Evolutionary conservation across 2,888 invertebrate species (phyloP).

Genomic region (Chymomyza fuscimana): DNA sequence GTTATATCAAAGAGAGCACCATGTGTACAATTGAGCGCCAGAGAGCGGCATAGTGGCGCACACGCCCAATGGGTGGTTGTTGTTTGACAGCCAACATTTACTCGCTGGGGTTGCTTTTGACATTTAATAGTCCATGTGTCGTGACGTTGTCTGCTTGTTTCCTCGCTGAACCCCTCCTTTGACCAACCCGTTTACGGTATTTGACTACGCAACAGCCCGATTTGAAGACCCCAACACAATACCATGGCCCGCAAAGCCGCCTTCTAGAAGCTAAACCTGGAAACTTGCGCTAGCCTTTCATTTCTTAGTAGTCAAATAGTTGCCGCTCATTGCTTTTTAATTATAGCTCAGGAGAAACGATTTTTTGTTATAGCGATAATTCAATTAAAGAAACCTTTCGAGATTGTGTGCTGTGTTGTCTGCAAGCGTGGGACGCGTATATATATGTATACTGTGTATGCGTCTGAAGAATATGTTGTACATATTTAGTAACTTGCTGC

Average conservation of each 20-base stretch:
- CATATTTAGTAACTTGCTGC: neutral
- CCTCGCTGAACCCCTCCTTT: neutral
- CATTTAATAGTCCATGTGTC: conserved; percentile 34
- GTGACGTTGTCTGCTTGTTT: neutral
- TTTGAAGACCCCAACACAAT: conserved; percentile 6
- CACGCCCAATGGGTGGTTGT: conserved; percentile 64
- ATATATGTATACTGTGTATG: neutral
- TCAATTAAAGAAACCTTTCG: conserved; percentile 40
- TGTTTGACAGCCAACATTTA: conserved; percentile 31
- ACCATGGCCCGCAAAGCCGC: neutral
- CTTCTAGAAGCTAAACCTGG: neutral
- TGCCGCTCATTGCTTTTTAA: conserved; percentile 62
- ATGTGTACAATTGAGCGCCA: conserved; percentile 5
- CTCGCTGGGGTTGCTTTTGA: conserved; percentile 53
- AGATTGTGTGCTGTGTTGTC: neutral
- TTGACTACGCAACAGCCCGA: conserved; percentile 3
- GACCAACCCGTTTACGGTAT: neutral
- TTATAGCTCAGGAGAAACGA: conserved; percentile 33
- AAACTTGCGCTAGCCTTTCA: conserved; percentile 13
- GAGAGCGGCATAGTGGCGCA: conserved; percentile 27
- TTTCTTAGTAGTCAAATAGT: conserved; percentile 42
- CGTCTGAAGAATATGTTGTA: neutral
- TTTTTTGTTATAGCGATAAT: conserved; percentile 44
- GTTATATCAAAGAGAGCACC: conserved; percentile 28
- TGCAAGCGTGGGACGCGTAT: no score